These are phyloP conservation scores for Acromyrmex charruanus DNA, from an alignment of 1,140 invertebrate species.

Conservation along the genomic window DNA sequence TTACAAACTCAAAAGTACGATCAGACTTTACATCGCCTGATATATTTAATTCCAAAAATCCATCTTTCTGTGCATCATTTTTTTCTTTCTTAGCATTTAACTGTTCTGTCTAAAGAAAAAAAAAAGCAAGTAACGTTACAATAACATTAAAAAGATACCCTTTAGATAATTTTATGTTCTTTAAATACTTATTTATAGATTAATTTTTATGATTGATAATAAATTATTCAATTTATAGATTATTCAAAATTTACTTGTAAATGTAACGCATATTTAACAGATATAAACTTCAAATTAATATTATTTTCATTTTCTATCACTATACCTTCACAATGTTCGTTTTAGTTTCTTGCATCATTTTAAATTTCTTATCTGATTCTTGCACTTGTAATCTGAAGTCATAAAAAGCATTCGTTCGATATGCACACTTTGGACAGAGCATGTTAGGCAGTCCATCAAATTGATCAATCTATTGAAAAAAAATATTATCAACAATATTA, in stretches of 20 bases:
- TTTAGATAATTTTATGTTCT: background rate
- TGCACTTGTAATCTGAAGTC: slow-evolving; percentile 82
- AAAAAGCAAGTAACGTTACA: background rate
- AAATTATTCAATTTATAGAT: background rate
- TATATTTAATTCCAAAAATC: background rate
- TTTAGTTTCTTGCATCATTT: slow-evolving; percentile 78
- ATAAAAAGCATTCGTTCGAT: slow-evolving; percentile 81
- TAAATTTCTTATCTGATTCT: slow-evolving; percentile 81
- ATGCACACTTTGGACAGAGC: slow-evolving; percentile 83
- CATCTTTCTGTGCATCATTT: background rate
- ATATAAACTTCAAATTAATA: slow-evolving; percentile 5
- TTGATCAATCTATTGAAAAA: slow-evolving; percentile 78
- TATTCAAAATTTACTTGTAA: background rate
- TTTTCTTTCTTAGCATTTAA: slow-evolving; percentile 16
- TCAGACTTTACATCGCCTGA: background rate
- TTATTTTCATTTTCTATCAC: slow-evolving; percentile 11
- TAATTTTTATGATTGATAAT: background rate
- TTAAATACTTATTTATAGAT: background rate
- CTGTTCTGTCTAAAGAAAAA: slow-evolving; percentile 39
- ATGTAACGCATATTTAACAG: background rate
- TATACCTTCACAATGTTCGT: slow-evolving; percentile 56
- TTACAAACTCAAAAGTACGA: slow-evolving; percentile 3
- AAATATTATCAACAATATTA: background rate
- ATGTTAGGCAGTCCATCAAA: slow-evolving; percentile 82
- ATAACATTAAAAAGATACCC: background rate